Conservation (phyloP, 2,888 invertebrate species). For the Crioceris asparagi region DNA sequence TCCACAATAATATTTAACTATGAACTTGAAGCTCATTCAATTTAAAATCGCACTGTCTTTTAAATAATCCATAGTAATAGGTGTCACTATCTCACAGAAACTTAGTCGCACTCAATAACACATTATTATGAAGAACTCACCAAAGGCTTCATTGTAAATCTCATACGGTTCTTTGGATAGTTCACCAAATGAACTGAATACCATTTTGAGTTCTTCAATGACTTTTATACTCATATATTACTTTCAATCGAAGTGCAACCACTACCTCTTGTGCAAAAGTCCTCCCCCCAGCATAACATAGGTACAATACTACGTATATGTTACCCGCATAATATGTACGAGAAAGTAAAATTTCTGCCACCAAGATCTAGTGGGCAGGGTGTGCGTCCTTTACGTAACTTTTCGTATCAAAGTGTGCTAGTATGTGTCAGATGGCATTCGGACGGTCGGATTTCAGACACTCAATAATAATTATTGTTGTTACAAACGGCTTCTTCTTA, state of each 20-base stretch:
- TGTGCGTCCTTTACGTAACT: constrained; percentile 34
- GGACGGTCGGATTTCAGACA: no score
- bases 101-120: no score
- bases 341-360: constrained; percentile 32
- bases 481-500: no score
- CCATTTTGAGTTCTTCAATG: constrained; percentile 40
- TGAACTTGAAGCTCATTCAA: no score
- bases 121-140: no score
- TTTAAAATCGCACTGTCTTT: no score
- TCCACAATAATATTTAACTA: no score
- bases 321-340: constrained; percentile 26
- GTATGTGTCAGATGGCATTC: constrained; percentile 24
- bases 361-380: constrained; percentile 9
- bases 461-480: no score
- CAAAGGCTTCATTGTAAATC: constrained; percentile 42
- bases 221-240: constrained; percentile 47
- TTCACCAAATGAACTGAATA: constrained; percentile 44
- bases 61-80: no score
- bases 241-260: constrained; percentile 41
- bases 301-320: no score
- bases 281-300: constrained; percentile 30
- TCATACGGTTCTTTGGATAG: constrained; percentile 18
- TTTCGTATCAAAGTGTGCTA: constrained; percentile 20
- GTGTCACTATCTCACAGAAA: no score
- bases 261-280: constrained; percentile 34